phyloP scores from a whole-genome alignment of 1,140 invertebrate genomes.

The Trichogramma pretiosum region DNA sequence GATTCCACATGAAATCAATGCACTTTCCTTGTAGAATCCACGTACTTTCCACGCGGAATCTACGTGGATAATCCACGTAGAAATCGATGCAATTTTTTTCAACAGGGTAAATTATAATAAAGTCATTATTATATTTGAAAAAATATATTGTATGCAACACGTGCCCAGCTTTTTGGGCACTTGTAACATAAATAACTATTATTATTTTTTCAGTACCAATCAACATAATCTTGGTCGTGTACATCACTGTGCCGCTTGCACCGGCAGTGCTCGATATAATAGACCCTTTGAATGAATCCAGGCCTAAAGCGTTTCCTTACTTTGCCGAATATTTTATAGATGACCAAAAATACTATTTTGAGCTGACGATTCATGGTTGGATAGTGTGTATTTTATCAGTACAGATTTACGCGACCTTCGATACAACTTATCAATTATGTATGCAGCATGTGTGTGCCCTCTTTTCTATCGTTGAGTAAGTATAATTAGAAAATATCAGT shows the following conservation, averaged over 20 bases:
- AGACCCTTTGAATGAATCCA: conserved; percentile 2
- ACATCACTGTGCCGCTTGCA: background rate
- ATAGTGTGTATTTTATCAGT: conserved; percentile 6
- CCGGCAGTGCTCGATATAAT: conserved; percentile 1
- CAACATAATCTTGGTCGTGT: conserved; percentile 2
- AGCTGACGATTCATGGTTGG: conserved; percentile 2
- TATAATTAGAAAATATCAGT: background rate
- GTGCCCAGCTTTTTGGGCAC: no score
- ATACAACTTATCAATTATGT: background rate
- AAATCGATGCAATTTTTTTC: no score
- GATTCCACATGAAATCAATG: no score
- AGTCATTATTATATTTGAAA: no score
- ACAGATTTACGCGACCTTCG: conserved; percentile 1
- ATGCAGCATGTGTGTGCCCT: conserved; percentile 1
- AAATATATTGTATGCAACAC: no score
- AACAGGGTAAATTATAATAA: no score
- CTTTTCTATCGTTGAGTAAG: background rate
- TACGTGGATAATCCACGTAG: no score
- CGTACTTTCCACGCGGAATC: no score
- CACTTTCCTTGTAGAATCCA: no score
- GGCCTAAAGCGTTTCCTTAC: conserved; percentile 1
- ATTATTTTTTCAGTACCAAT: conserved; percentile 1
- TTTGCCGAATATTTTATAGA: conserved; percentile 10
- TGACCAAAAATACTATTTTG: conserved; percentile 7
- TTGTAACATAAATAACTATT: background rate